Conservation (phyloP, 2,797 vertebrate genomes). For the Smutsia gigantea region DNA sequence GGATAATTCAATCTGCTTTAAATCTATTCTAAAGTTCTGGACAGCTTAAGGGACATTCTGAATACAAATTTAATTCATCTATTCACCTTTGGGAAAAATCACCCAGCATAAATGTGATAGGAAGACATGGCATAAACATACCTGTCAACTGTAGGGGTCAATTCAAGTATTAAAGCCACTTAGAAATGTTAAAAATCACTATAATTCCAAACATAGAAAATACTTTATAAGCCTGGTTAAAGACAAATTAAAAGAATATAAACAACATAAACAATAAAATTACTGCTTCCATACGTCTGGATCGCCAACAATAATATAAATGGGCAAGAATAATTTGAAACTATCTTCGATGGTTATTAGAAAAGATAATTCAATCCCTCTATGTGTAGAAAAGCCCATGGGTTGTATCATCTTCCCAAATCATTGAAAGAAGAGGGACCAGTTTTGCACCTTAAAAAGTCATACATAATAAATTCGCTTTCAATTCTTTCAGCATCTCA, state of each 20-base stretch:
- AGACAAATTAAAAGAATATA: conserved; percentile 68
- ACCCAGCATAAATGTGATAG: conserved; percentile 70
- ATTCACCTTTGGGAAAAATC: conserved; percentile 80
- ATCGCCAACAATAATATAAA: neutral
- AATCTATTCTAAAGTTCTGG: conserved; percentile 82
- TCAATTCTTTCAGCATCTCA: neutral
- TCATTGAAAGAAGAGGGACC: neutral
- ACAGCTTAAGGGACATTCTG: conserved; percentile 75
- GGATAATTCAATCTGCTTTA: conserved; percentile 84
- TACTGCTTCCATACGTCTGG: conserved; percentile 35
- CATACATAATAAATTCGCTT: neutral
- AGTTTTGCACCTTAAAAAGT: neutral
- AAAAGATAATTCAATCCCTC: neutral
- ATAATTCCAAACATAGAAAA: conserved; percentile 62
- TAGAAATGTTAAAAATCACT: conserved; percentile 3
- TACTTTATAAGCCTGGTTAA: conserved; percentile 60
- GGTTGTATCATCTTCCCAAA: neutral
- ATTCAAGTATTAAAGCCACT: conserved; percentile 51
- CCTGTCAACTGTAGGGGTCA: neutral
- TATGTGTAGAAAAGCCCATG: neutral
- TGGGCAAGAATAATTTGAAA: neutral
- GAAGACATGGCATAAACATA: neutral
- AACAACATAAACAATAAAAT: conserved; percentile 22
- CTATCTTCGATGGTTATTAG: conserved; percentile 6
- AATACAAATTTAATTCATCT: conserved; percentile 81